Conservation (phyloP, 2,888 invertebrate genomes). For the Bombylius discolor region DNA sequence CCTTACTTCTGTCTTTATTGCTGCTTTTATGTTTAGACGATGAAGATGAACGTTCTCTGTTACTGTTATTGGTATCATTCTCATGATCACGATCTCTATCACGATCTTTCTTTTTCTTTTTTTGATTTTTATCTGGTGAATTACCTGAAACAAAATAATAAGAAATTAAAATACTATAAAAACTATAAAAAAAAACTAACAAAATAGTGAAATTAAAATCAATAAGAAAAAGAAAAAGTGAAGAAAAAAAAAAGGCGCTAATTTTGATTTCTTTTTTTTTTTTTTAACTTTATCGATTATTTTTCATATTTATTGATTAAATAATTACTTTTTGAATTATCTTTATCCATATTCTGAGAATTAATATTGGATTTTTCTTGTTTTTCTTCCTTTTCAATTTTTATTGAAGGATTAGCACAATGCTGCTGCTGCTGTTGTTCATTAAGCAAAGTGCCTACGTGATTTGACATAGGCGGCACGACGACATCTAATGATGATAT, state of each 20-base stretch:
- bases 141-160: constrained; percentile 10
- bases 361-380: neutral
- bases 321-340: constrained; percentile 1
- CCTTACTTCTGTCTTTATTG: constrained; percentile 10
- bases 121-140: constrained; percentile 23
- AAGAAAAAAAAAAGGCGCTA: too few species aligned
- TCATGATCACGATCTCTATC: constrained; percentile 20
- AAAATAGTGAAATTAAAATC: too few species aligned
- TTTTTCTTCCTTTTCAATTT: neutral
- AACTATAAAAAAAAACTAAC: neutral
- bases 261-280: too few species aligned
- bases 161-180: neutral
- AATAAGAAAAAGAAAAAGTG: too few species aligned
- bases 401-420: too few species aligned
- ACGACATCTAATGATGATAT: neutral
- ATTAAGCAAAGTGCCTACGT: neutral
- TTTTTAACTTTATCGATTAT: neutral
- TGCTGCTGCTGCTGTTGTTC: too few species aligned
- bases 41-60: constrained; percentile 1
- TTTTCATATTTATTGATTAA: neutral
- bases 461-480: constrained; percentile 4
- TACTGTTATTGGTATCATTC: constrained; percentile 14
- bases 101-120: constrained; percentile 34
- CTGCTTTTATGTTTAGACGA: constrained; percentile 4
- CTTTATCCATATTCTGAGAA: neutral